Percentiles rank a stretch among this genome's conserved stretches.
Evolutionary conservation across 2,888 invertebrate genomes (phyloP).

Genomic region (Camptogramma bilineatum): DNA sequence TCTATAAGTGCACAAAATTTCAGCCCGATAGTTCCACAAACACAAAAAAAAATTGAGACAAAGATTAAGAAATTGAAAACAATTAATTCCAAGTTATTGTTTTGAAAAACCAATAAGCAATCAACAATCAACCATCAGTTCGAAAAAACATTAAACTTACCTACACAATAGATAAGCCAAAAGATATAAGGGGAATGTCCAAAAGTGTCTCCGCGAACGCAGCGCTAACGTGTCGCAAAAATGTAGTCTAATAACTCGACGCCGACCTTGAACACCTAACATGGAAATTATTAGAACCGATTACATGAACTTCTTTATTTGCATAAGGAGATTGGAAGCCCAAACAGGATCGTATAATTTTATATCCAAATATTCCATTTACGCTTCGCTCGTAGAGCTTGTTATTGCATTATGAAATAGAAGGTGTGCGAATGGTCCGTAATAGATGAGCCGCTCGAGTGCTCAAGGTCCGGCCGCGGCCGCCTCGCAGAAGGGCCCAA

Average conservation of each 20-base stretch:
- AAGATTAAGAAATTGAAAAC: too few species aligned
- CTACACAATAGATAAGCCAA: constrained; percentile 22
- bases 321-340: constrained; percentile 34
- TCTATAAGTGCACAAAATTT: too few species aligned
- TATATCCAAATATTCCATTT: constrained; percentile 23
- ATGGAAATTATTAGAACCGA: constrained; percentile 28
- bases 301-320: constrained; percentile 36
- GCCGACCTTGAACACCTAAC: constrained; percentile 30
- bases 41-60: too few species aligned
- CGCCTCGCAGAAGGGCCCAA: constrained; percentile 11
- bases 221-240: constrained; percentile 5
- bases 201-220: constrained; percentile 20
- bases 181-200: constrained; percentile 22
- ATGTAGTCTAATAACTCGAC: constrained; percentile 11
- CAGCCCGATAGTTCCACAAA: too few species aligned
- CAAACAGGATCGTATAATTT: constrained; percentile 20
- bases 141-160: constrained; percentile 4
- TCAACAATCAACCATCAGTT: constrained; percentile 8
- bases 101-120: background rate
- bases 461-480: background rate
- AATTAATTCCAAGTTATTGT: too few species aligned
- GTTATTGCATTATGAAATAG: constrained; percentile 1
- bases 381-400: constrained; percentile 1
- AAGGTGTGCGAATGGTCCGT: constrained; percentile 2
- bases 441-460: constrained; percentile 2